Conservation (phyloP, 1,140 invertebrate genomes). For the Charaxes varanes region DNA sequence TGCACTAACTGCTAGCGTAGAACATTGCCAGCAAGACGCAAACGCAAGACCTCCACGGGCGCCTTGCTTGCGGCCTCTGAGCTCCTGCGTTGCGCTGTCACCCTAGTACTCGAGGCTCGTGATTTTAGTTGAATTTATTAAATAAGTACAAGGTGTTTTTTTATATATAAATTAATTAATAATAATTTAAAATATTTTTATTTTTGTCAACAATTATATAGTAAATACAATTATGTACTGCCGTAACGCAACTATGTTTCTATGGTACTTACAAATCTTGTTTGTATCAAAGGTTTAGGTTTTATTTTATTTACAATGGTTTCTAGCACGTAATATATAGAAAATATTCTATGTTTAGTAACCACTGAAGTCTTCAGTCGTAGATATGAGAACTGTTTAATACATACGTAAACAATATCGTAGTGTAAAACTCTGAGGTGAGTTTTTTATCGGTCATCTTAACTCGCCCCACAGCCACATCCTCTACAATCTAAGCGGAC, state of each 20-base stretch:
- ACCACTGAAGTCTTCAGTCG: too few species aligned
- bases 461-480: too few species aligned
- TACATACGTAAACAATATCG: too few species aligned
- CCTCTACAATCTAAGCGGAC: too few species aligned
- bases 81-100: slow-evolving; percentile 17
- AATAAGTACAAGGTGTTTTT: slow-evolving; percentile 54
- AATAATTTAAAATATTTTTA: slow-evolving; percentile 12
- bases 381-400: too few species aligned
- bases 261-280: slow-evolving; percentile 8
- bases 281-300: slow-evolving; percentile 8
- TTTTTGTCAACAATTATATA: slow-evolving; percentile 9
- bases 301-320: slow-evolving; percentile 7
- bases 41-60: slow-evolving; percentile 20
- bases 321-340: slow-evolving; percentile 5
- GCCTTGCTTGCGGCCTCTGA: slow-evolving; percentile 35
- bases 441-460: too few species aligned
- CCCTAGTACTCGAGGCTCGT: slow-evolving; percentile 40
- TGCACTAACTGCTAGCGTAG: slow-evolving; percentile 53
- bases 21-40: slow-evolving; percentile 1
- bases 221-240: slow-evolving; percentile 16
- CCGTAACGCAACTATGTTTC: slow-evolving; percentile 10
- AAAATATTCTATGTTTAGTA: too few species aligned
- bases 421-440: too few species aligned
- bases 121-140: slow-evolving; percentile 59
- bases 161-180: slow-evolving; percentile 10